Conservation (phyloP, 2,797 vertebrate genomes). For the Heterohyrax brucei region DNA sequence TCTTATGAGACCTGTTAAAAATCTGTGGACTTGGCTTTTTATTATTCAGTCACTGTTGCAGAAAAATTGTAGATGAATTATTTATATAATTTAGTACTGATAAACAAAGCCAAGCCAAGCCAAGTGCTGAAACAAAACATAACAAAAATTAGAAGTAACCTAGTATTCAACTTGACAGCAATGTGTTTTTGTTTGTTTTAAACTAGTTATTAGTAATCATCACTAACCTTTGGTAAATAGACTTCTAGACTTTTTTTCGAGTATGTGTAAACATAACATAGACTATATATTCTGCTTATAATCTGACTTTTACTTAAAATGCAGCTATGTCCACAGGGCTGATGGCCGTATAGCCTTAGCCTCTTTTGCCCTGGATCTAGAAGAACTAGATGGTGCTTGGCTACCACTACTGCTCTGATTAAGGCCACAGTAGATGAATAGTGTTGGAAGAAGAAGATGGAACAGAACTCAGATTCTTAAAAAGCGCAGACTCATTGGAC, state of each 20-base stretch:
- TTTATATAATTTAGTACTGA: conserved; percentile 44
- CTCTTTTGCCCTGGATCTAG: too few relatives aligned
- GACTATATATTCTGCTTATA: background rate
- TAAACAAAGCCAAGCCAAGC: background rate
- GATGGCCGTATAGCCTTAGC: too few relatives aligned
- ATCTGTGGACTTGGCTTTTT: conserved; percentile 9
- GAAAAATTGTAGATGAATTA: conserved; percentile 6
- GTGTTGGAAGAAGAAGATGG: too few relatives aligned
- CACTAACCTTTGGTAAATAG: conserved; percentile 54
- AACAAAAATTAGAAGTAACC: background rate
- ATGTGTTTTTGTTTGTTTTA: too few relatives aligned
- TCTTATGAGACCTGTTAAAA: conserved; percentile 62
- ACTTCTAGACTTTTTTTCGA: background rate
- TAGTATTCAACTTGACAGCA: too few relatives aligned
- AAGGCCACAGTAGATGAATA: too few relatives aligned
- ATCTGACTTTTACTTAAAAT: conserved; percentile 58
- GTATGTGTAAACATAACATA: background rate
- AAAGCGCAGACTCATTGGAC: too few relatives aligned
- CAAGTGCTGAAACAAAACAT: background rate
- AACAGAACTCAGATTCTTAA: too few relatives aligned
- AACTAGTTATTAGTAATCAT: conserved; percentile 36
- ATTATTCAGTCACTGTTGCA: background rate
- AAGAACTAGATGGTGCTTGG: too few relatives aligned
- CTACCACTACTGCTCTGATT: too few relatives aligned
- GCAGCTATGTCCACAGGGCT: background rate